Base-by-base conservation (phyloP, 1,140 invertebrate species). In the Dendrolimus punctatus region DNA sequence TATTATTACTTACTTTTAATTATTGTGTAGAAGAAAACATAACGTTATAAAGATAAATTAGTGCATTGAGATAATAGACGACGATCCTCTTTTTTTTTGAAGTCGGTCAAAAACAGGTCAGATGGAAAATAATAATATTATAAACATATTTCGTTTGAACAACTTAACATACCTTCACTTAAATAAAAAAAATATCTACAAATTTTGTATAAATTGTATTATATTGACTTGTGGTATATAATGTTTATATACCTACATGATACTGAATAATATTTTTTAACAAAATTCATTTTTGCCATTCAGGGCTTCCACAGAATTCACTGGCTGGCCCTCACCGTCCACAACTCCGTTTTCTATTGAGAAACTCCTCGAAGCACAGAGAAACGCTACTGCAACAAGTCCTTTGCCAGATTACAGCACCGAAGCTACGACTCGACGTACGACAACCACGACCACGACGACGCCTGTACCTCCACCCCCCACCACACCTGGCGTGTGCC, bases 281-380 rank as follows among this genome's bases (percentile, higher is more conserved):
- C 8, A 4, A 51, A 53, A 49, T 51, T 40, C 39, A 44, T 55
- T 46, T 42, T 38, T 49, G 36, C 39, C 52, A 70, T 73, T 44
- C 68, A 95, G 95, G 80, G 92, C 92, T 46, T 95, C 94, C 8
- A 96, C 95, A 3, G 93, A 95, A 76, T 96, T 96, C 67, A 95
- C 94, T 6, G 95, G 95, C 9, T 96, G 95, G 95, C 94, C 95
- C 7, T 94, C 94, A 5, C 91, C 92, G 5, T 93, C 94, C 1
- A 95, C 95, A 0, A 95, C 94, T 0, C 94, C 94, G 5, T 92
- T 95, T 48, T 95, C 94, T 0, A 93, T 95, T 44, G 94, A 95
- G 71, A 94, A 94, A 73, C 80, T 95, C 1, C 71, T 95, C 43
- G 93, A 93, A 69, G 89, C 90, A n/a, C 93, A 93, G 40, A 89